Base-by-base conservation (phyloP, 2,797 vertebrate species). In the Artibeus lituratus region DNA sequence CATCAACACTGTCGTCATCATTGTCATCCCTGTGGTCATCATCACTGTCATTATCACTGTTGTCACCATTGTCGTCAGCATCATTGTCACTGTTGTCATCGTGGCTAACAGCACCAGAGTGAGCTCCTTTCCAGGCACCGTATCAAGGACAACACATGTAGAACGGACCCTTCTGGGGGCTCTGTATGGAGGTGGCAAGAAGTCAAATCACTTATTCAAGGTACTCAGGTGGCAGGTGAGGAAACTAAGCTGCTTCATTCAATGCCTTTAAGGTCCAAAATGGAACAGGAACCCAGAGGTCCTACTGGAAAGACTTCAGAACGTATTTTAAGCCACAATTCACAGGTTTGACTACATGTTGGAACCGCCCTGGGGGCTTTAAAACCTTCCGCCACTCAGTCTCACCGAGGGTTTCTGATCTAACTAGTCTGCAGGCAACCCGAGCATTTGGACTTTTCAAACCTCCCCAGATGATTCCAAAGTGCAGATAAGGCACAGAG, bases 151-250 rank as follows among this genome's bases (percentile, higher is more conserved):
- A 35, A 42, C 14, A 2, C 4, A 1, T 37, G 9, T 2, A 51
- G 86, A 35, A 19, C 49, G 19, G 39, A 24, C 22, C 6, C 12
- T 32, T 55, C 69, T 5, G 65, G 44, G 9, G 35, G n/a, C 35
- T 83, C 51, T 8, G 5, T 9, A 47, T 0, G 0, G 16, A 35
- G 44, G 24, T 24, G 37, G 26, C 1, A 3, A 51, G 42, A 85
- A 90, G 78, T 82, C 59, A 12, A 49, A 37, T 32, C 53, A 77
- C n/a, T 44, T 29, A 51, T 39, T 80, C 42, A 62, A 85, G 74
- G n/a, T 32, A n/a, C 15, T 55, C 0, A 18, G 42, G 62, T 1
- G 0, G 24, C 49, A 2, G 18, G 22, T 22, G 3, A 2, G 3
- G 10, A 26, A 26, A 37, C n/a, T 16, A 70, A 49, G 57, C 51